Evolutionary conservation across 2,888 invertebrate genomes (phyloP).

Genomic region (Alsophila aescularia): DNA sequence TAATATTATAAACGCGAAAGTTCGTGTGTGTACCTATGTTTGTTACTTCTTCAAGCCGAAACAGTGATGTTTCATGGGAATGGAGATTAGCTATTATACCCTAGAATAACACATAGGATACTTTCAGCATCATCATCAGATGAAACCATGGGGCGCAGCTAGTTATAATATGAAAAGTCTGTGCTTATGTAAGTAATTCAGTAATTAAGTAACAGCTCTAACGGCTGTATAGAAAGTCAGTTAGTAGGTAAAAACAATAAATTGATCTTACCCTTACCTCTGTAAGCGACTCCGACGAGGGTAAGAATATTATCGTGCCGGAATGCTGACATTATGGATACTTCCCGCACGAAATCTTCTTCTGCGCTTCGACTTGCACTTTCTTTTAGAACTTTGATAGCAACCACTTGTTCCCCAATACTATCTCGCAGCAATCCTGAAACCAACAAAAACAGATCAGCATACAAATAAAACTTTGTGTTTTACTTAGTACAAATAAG

Average conservation of each 20-base stretch:
- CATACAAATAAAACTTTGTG: neutral
- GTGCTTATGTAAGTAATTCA: no score
- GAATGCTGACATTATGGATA: slow-evolving; percentile 93
- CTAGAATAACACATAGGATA: no score
- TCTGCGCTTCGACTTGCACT: slow-evolving; percentile 90
- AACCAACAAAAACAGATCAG: slow-evolving; percentile 22
- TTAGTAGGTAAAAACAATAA: neutral
- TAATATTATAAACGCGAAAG: no score
- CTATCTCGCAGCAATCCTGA: slow-evolving; percentile 66
- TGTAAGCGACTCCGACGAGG: slow-evolving; percentile 90
- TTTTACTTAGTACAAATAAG: no score
- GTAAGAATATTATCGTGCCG: slow-evolving; percentile 91
- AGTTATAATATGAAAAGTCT: no score
- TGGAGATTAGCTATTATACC: no score
- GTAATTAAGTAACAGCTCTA: no score
- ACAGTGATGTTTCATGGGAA: no score
- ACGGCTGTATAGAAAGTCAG: neutral
- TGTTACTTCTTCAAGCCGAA: no score
- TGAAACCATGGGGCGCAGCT: no score
- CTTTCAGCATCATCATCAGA: no score
- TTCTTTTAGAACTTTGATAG: slow-evolving; percentile 92
- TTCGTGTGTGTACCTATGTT: no score
- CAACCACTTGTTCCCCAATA: slow-evolving; percentile 82
- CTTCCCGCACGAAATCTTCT: slow-evolving; percentile 92
- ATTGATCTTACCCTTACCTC: slow-evolving; percentile 79